Evolutionary conservation across 2,888 invertebrate genomes (phyloP), one percentile per base, ranked within the genome.

Genomic region (Gymnosoma rotundatum): DNA sequence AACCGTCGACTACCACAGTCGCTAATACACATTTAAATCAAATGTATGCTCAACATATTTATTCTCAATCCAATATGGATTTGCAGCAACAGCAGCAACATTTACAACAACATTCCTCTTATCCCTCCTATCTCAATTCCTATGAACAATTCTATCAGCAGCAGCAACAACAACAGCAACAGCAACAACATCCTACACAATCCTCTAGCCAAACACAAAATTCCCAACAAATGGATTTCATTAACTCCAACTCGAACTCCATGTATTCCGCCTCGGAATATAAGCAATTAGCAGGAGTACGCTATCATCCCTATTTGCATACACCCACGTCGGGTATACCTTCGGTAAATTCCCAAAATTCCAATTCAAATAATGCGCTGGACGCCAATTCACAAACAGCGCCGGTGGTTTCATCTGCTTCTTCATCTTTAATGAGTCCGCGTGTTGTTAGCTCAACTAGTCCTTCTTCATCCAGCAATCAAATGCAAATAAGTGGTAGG

Each of bases 111-210:
- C 88, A 89, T 80, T 69, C 86, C 0, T 14, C 73, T 20, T 87
- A 89, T 64, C 88, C 89, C 45, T 88, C 90, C 63, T 92, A 92
- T 83, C 88, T 91, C 69, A 89, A 91, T 78, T 89, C 90, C 80
- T 92, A 92, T 84, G 92, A 92, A 87, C 90, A 91, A 85, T 92
- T 91, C 84, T 92, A 92, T 87, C 92, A 92, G 85, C 90, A 90
- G 10, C 88, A 89, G 21, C 88, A 88, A n/a, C 89, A 89, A 12
- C 87, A 88, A 18, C 89, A 89, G 20, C 74, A 78, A 20, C 84
- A 85, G 63, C 58, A 83, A 75, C 61, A 86, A 75, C 63, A 52
- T 58, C 32, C 73, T 12, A 5, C 54, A 8, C 61, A 78, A 32
- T 18, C 67, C 1, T 58, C 76, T 21, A 36, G 20, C 12, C 61